Base-by-base conservation (phyloP, 2,113 vertebrate genomes). In the Cyprinodon tularosa region DNA sequence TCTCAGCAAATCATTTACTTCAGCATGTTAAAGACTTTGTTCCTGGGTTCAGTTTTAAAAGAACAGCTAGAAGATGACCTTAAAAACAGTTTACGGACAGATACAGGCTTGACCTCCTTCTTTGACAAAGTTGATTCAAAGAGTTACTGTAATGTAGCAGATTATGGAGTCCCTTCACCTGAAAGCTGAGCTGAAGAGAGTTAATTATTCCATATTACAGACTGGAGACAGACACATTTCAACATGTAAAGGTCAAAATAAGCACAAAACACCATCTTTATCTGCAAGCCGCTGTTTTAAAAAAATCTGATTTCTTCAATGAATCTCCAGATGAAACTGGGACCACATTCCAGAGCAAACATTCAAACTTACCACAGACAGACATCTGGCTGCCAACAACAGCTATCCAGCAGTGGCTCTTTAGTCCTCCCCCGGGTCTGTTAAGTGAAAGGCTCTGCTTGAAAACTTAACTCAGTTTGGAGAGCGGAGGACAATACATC, bases 341-440 rank as follows among this genome's bases (percentile, higher is more conserved):
- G 64, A 40, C n/a, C 6, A n/a, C 78, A 77, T 87, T 85, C 89
- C 83, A 72, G 75, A 3, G 2, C 64, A 79, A 62, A 83, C 83
- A 78, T 20, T 77, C 71, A 88, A 66, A 90, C 92, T 93, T 86
- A 93, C 92, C 92, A 90, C 89, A 78, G 75, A 60, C 73, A 45
- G 78, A 75, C 82, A 81, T 84, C 80, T 71, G 80, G 69, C 74
- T 76, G 83, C 80, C 80, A 72, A 70, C 76, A 69, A 73, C 53
- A 53, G 79, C 75, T 39, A 50, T 69, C 62, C 78, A 71, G 72
- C 5, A 48, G 80, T n/a, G 65, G 79, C 81, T 74, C 80, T 36
- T 65, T 79, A 77, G 71, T 45, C 78, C 72, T 66, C 57, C 74
- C 72, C 47, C 76, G 48, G 78, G 61, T 75, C 80, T 83, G n/a